Conservation (phyloP, 2,113 vertebrate genomes). For the Paracanthobrama guichenoti region DNA sequence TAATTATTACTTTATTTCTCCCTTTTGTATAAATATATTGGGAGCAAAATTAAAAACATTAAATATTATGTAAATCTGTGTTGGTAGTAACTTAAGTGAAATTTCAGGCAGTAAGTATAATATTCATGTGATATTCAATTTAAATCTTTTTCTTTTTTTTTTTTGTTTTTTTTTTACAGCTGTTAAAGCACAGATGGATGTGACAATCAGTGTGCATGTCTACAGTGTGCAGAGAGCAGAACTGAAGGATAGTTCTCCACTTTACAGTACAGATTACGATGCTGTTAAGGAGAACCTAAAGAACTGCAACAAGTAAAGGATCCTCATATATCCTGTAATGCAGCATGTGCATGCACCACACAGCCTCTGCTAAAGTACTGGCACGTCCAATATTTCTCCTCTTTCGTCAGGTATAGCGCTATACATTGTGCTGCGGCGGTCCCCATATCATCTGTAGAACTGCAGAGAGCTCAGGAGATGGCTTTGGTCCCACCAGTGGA, state of each 20-base stretch:
- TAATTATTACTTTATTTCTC: too few relatives aligned
- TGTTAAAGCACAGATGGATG: slow-evolving; percentile 83
- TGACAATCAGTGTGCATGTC: slow-evolving; percentile 85
- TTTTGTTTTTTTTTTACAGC: slow-evolving; percentile 70
- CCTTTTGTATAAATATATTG: too few relatives aligned
- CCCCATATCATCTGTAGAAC: slow-evolving; percentile 68
- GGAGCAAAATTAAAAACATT: too few relatives aligned
- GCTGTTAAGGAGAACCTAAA: slow-evolving; percentile 89
- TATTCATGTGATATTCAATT: neutral
- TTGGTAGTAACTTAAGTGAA: too few relatives aligned
- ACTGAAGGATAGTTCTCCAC: slow-evolving; percentile 89
- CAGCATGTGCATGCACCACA: neutral
- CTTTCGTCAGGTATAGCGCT: slow-evolving; percentile 82
- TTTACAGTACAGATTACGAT: slow-evolving; percentile 94
- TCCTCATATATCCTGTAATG: neutral
- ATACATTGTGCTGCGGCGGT: slow-evolving; percentile 83
- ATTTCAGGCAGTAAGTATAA: neutral
- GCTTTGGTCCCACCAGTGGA: slow-evolving; percentile 20
- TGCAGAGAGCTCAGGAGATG: slow-evolving; percentile 58
- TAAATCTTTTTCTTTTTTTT: neutral
- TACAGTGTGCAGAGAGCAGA: slow-evolving; percentile 95
- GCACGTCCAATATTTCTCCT: neutral
- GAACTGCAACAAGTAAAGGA: slow-evolving; percentile 87
- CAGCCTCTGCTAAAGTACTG: neutral
- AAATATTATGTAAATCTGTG: too few relatives aligned